phyloP scores from a whole-genome alignment of 2,797 vertebrate species.

The Sus cebifrons region DNA sequence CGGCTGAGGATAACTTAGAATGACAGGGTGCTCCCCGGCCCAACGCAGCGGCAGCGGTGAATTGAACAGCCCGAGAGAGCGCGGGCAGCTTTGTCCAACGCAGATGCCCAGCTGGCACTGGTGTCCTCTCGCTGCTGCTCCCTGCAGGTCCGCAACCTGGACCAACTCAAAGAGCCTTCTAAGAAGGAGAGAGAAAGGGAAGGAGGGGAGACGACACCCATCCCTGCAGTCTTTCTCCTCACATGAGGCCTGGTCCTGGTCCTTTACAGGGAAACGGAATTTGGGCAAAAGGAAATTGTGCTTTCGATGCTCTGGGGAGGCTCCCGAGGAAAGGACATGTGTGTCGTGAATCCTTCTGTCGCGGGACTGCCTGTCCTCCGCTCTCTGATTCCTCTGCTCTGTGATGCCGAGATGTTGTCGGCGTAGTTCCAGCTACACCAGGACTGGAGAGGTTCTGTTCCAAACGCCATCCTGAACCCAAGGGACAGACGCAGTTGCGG shows the following conservation, averaged over 20 bases:
- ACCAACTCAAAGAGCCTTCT: background rate
- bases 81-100: constrained; percentile 70
- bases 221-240: rapidly evolving
- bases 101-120: background rate
- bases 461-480: background rate
- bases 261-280: background rate
- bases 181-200: background rate
- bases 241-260: background rate
- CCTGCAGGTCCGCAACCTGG: background rate
- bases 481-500: rapidly evolving
- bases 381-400: background rate
- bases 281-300: background rate
- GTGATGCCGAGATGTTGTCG: background rate
- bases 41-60: constrained; percentile 53
- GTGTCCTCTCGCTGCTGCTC: rapidly evolving
- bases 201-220: rapidly evolving
- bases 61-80: background rate
- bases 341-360: background rate
- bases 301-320: background rate
- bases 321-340: background rate
- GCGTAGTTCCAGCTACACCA: background rate
- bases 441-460: background rate
- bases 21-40: constrained; percentile 80
- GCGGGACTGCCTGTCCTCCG: background rate
- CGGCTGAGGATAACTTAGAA: constrained; percentile 74